Evolutionary conservation across 2,797 vertebrate genomes (phyloP), one percentile per base, ranked within the genome.

Genomic region (Carduelis carduelis): DNA sequence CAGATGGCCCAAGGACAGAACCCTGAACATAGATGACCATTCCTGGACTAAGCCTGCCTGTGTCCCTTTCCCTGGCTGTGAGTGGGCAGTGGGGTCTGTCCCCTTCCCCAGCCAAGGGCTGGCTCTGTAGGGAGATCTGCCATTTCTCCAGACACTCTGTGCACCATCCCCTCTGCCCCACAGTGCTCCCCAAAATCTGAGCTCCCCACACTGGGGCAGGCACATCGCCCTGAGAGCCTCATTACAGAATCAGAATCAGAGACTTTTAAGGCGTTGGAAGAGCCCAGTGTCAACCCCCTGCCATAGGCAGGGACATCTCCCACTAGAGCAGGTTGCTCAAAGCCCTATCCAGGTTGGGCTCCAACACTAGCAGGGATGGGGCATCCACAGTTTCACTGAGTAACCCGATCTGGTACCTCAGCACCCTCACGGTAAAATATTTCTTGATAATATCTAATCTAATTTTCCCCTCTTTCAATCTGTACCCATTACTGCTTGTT

Each of bases 1-100:
- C 23, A 77, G 46, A 23, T 16, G 23, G 20, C 27, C 39, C 26
- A 32, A 46, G 39, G 41, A n/a, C 46, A 3, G 1, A 65, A 30
- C 14, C 14, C 32, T 17, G 20, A 47, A 12, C 57, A 49, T 0
- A 0, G 35, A 19, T 20, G 39, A 53, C 65, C 41, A 37, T 8
- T 44, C 14, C 47, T 37, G 24, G 56, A 37, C 11, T 17, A 5
- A 3, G 2, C 9, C 2, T 1, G 41, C 19, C 47, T 27, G 28
- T 21, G n/a, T 34, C n/a, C 52, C 41, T 55, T 63, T 14, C 30
- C 27, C 20, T 30, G 41, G 34, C 52, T 52, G 12, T 43, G 39
- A 52, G 50, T 8, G 46, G 6, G 30, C 76, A 53, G 50, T 4
- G 6, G 10, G 46, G 17, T 65, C 23, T 34, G 46, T n/a, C 8